Evolutionary conservation across 2,888 invertebrate species (phyloP).

Genomic region (Acholoe squamosa): DNA sequence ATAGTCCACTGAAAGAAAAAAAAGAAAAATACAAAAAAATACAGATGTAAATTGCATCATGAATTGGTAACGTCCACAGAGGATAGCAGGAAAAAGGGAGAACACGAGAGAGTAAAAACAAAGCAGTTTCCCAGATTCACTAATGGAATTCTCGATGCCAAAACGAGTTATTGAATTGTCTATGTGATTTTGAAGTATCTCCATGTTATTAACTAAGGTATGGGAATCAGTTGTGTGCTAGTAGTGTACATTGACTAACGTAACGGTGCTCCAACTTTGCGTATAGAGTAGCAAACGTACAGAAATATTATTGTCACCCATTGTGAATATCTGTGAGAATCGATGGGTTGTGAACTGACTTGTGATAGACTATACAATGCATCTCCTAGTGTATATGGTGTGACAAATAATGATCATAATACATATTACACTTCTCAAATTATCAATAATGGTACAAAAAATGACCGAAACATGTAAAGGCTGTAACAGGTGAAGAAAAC

Average conservation of each 20-base stretch:
- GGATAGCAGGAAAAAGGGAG: background rate
- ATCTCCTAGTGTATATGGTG: background rate
- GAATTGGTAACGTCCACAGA: background rate
- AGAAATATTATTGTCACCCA: slow-evolving; percentile 17
- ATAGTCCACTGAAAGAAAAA: background rate
- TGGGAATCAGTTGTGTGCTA: background rate
- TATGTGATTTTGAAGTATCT: slow-evolving; percentile 25
- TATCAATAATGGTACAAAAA: background rate
- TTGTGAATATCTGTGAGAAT: background rate
- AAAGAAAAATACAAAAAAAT: background rate
- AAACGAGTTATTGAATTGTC: slow-evolving; percentile 17
- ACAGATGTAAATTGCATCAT: background rate
- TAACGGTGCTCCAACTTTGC: slow-evolving; percentile 7
- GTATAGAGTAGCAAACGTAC: background rate
- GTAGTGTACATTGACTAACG: slow-evolving; percentile 3
- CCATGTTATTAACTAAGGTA: background rate
- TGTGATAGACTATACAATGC: slow-evolving; percentile 21
- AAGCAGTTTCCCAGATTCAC: slow-evolving; percentile 14
- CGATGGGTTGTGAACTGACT: slow-evolving; percentile 13
- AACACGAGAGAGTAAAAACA: background rate
- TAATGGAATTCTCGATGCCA: slow-evolving; percentile 56
- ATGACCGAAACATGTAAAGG: background rate
- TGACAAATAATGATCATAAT: background rate
- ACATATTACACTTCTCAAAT: too few relatives aligned
- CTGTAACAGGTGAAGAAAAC: background rate